Base-by-base conservation (phyloP, 1,140 invertebrate genomes). In the Bursaphelenchus mucronatus region DNA sequence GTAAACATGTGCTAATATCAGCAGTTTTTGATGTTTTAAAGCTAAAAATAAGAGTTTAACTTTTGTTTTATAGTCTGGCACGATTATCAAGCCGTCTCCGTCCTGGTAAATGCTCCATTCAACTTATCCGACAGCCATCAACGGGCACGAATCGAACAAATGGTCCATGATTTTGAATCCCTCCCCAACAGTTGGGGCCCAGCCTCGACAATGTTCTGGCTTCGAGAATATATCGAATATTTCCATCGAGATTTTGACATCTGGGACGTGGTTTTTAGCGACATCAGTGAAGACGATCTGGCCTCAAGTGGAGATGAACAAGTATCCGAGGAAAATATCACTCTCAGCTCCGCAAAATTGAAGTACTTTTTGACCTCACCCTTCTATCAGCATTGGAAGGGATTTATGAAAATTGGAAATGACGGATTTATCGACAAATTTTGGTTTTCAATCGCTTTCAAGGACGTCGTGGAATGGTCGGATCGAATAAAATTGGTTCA, bases 71-170 rank as follows among this genome's bases (percentile, higher is more conserved):
- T 61, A 68, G 76, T 79, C 40, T 79, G 79, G 77, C 51, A 63
- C 17, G 72, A 79, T 46, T 79, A 79, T 52, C 76, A 77, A 30
- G 69, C 77, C 17, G 79, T 81, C 10, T 79, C 76, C 3, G 70
- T 79, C 19, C 47, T 81, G 13, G 64, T 79, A 0, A 77, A 79
- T 47, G 53, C 49, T 8, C 70, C 73, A 13, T 65, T 81, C 10
- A 65, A 80, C 41, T 68, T 79, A 21, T 15, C 62, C 8, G 67
- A 67, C 30, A 21, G 40, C 7, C 11, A 53, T 2, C 69, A 79
- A 66, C 57, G 66, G 19, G 50, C 50, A 13, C 41, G 67, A 9
- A 73, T 81, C 53, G 62, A 66, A 41, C 46, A 68, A 47, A 64
- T 79, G 66, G 68, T 79, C n/a, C 19, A 74, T 44, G 76, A 81